Percentiles rank a stretch among this genome's conserved stretches.
These are phyloP conservation scores for Hycleus phaleratus DNA, from an alignment of 1,140 invertebrate genomes.

Conservation along the genomic window DNA sequence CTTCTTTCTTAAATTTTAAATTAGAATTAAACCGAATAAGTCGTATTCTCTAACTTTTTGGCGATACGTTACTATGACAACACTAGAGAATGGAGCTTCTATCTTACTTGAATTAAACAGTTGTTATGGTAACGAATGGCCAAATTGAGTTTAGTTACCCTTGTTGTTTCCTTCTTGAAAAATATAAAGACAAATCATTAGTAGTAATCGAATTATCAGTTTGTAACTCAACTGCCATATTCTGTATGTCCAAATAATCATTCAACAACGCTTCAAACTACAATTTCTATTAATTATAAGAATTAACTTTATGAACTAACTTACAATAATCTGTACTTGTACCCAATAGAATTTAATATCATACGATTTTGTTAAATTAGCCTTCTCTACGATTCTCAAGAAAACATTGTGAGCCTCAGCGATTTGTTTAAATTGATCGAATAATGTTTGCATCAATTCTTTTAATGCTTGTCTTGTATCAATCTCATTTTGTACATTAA, in stretches of 20 bases:
- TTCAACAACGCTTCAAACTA: slow-evolving; percentile 71
- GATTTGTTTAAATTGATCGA: slow-evolving; percentile 66
- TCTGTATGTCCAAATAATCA: slow-evolving; percentile 78
- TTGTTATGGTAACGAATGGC: too few species aligned
- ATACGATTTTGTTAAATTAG: slow-evolving; percentile 58
- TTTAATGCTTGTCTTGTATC: slow-evolving; percentile 43
- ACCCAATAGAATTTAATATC: slow-evolving; percentile 81
- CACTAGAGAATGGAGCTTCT: too few species aligned
- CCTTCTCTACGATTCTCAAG: slow-evolving; percentile 53
- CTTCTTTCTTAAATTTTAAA: slow-evolving; percentile 44
- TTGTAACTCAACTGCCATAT: slow-evolving; percentile 51
- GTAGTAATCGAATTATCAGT: slow-evolving; percentile 51
- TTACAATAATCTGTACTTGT: slow-evolving; percentile 79
- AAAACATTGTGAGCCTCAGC: slow-evolving; percentile 60
- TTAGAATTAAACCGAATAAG: neutral
- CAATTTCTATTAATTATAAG: slow-evolving; percentile 25
- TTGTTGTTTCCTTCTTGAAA: slow-evolving; percentile 56
- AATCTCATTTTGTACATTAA: slow-evolving; percentile 34
- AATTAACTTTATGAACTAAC: slow-evolving; percentile 29
- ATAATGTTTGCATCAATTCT: slow-evolving; percentile 55
- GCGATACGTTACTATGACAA: too few species aligned
- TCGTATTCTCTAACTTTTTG: neutral
- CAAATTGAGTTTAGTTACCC: slow-evolving; percentile 38
- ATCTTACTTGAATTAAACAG: too few species aligned
- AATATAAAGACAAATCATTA: slow-evolving; percentile 57